Evolutionary conservation across 2,113 vertebrate species (phyloP).

Genomic region (Ascaphus truei): DNA sequence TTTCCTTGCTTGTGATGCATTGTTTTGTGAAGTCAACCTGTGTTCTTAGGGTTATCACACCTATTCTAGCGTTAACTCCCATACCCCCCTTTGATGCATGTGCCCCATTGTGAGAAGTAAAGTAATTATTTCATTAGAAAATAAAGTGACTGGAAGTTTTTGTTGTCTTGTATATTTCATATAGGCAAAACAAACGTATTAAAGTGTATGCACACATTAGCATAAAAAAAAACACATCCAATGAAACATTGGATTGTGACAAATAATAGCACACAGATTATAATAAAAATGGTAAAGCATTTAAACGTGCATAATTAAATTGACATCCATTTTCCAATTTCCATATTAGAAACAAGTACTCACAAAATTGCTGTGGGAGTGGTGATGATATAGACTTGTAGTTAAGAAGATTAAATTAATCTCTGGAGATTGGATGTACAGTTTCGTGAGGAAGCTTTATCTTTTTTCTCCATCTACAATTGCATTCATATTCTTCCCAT

Average conservation of each 20-base stretch:
- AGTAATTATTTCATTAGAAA: neutral
- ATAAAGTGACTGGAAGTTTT: neutral
- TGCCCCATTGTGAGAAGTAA: neutral
- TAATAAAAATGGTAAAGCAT: neutral
- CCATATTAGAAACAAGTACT: constrained; percentile 15
- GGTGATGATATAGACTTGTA: constrained; percentile 20
- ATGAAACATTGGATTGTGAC: no score
- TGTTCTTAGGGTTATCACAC: no score
- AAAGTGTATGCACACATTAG: no score
- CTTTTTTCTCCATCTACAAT: neutral
- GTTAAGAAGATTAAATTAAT: constrained; percentile 30
- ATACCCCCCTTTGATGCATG: no score
- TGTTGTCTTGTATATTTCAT: neutral
- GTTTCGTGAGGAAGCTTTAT: constrained; percentile 1
- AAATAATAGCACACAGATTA: no score
- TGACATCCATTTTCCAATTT: neutral
- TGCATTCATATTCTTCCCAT: neutral
- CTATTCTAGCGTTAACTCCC: no score
- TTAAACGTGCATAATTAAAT: neutral
- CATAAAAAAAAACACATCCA: no score
- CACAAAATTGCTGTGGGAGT: constrained; percentile 9
- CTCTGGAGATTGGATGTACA: constrained; percentile 17
- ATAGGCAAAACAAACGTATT: neutral
- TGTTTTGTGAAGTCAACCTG: neutral
- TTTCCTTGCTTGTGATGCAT: neutral